Percentiles rank a stretch among this genome's conserved stretches.
Evolutionary conservation across 1,140 invertebrate genomes (phyloP).

Genomic region (Trachymyrmex cornetzi): DNA sequence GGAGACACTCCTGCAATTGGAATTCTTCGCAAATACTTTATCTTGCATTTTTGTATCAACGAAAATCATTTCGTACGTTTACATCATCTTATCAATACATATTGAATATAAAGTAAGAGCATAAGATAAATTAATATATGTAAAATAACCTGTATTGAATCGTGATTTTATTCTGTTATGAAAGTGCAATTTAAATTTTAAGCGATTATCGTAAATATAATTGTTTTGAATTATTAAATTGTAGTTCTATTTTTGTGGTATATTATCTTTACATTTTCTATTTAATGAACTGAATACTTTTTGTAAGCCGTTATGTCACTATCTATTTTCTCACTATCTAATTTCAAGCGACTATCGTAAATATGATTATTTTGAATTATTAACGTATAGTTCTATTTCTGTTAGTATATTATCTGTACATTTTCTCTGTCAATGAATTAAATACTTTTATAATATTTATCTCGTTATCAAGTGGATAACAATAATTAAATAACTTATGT

Average conservation of each 20-base stretch:
- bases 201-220: not conserved
- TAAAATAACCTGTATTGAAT: conserved; percentile 25
- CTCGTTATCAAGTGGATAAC: conserved; percentile 1
- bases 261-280: not conserved
- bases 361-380: not conserved
- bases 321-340: too few relatives aligned
- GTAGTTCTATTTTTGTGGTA: not conserved
- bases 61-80: not conserved
- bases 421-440: not conserved
- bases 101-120: not conserved
- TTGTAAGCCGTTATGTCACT: too few relatives aligned
- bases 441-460: not conserved
- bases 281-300: not conserved
- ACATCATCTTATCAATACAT: not conserved
- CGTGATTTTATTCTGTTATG: not conserved
- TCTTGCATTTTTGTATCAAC: not conserved
- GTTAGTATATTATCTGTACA: not conserved
- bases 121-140: not conserved
- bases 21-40: not conserved
- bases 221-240: conserved; percentile 1
- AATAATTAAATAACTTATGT: not conserved
- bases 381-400: not conserved
- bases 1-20: not conserved
- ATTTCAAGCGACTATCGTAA: not conserved
- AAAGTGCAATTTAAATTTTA: not conserved